phyloP scores from a whole-genome alignment of 2,797 vertebrate species.

The Centroberyx gerrardi region DNA sequence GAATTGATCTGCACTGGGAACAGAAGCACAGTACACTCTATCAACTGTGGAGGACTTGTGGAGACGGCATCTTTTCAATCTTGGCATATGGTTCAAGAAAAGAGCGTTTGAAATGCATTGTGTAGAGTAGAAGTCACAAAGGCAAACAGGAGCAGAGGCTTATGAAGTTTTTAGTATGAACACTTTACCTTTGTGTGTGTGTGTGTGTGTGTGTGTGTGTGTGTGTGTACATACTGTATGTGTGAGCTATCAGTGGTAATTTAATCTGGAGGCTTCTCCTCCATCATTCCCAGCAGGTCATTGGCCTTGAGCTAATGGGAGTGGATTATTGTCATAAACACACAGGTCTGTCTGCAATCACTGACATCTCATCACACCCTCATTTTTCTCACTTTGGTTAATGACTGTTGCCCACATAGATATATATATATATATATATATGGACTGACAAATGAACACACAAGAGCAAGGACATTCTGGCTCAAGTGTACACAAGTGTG shows the following conservation, averaged over 20 bases:
- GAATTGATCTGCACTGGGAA: background rate
- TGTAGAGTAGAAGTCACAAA: background rate
- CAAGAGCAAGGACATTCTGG: background rate
- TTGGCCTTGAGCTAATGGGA: slow-evolving; percentile 1
- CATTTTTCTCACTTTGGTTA: slow-evolving; percentile 20
- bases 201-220: background rate
- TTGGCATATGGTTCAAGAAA: background rate
- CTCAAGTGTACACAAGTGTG: background rate
- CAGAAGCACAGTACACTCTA: background rate
- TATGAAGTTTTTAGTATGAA: no score
- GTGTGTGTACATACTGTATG: background rate
- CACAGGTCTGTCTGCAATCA: slow-evolving; percentile 6
- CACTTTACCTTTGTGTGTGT: background rate
- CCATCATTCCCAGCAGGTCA: no score
- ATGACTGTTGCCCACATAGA: background rate
- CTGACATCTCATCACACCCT: slow-evolving; percentile 9
- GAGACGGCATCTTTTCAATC: no score
- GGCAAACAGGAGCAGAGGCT: background rate
- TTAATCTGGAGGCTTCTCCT: background rate
- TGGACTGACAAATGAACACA: background rate
- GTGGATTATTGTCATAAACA: slow-evolving; percentile 15
- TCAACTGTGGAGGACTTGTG: background rate
- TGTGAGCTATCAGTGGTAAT: background rate
- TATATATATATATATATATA: background rate
- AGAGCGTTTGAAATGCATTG: background rate